Evolutionary conservation across 2,113 vertebrate genomes (phyloP).

Genomic region (Gymnobelideus leadbeateri): DNA sequence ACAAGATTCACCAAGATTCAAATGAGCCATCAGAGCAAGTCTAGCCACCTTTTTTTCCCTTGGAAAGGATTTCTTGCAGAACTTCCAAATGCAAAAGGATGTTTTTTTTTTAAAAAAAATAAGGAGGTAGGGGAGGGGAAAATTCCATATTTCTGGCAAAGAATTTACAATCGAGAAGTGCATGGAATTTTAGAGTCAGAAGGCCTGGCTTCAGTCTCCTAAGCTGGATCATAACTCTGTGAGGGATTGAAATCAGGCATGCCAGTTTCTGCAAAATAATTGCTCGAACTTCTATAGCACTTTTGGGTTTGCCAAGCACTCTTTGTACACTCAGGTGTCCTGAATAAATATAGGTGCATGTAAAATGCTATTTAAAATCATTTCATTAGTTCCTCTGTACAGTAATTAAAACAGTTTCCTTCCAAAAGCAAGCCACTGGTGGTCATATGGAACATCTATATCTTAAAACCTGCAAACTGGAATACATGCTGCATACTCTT

Average conservation of each 20-base stretch:
- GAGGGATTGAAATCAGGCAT: background rate
- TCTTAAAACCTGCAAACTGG: conserved; percentile 23
- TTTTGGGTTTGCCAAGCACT: background rate
- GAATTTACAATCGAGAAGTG: conserved; percentile 35
- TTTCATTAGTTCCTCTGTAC: conserved; percentile 37
- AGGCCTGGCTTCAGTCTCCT: background rate
- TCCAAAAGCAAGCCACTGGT: conserved; percentile 24
- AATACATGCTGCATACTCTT: conserved; percentile 7
- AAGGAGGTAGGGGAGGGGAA: conserved; percentile 5
- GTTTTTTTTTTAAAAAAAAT: background rate
- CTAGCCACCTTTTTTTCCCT: conserved; percentile 9
- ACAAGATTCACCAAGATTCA: background rate
- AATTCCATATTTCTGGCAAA: conserved; percentile 45
- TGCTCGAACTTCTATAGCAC: background rate
- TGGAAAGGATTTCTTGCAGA: conserved; percentile 33
- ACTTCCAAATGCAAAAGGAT: background rate
- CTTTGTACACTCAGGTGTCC: background rate
- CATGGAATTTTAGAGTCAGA: background rate
- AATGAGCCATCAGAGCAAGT: conserved; percentile 29
- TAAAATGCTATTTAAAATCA: conserved; percentile 38
- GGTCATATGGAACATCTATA: conserved; percentile 7
- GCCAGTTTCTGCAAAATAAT: conserved; percentile 15
- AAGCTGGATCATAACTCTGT: background rate
- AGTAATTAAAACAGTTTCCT: conserved; percentile 39
- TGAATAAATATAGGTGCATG: background rate